Percentiles rank a stretch among this genome's conserved stretches.
These are phyloP conservation scores for Syngnathus rostellatus DNA, from an alignment of 2,797 vertebrate species.

Conservation along the genomic window DNA sequence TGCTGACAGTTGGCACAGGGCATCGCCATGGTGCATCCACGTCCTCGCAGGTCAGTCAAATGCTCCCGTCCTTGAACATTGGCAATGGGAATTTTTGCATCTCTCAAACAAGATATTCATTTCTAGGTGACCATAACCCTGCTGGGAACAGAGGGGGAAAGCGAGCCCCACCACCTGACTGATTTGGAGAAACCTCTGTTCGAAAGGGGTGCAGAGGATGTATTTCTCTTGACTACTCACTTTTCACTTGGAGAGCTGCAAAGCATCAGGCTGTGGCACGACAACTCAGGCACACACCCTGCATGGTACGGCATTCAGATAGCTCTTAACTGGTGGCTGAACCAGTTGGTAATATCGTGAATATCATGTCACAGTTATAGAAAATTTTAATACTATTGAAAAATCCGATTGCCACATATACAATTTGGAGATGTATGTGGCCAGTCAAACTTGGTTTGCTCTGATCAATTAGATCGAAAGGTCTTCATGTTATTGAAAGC, in stretches of 20 bases:
- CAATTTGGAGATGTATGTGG: background rate
- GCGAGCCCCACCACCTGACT: slow-evolving; percentile 84
- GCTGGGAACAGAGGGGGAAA: slow-evolving; percentile 81
- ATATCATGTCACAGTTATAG: background rate
- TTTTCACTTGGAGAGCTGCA: slow-evolving; percentile 86
- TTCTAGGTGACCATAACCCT: slow-evolving; percentile 84
- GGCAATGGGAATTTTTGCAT: background rate
- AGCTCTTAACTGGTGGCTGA: background rate
- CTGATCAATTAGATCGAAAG: background rate
- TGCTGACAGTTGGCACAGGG: slow-evolving; percentile 82
- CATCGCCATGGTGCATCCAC: slow-evolving; percentile 83
- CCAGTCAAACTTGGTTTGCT: background rate
- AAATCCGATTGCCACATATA: background rate
- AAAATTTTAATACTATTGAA: background rate
- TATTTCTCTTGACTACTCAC: slow-evolving; percentile 84
- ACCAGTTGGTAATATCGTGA: background rate
- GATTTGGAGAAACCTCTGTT: slow-evolving; percentile 76
- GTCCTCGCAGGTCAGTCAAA: slow-evolving; percentile 78
- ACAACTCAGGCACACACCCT: slow-evolving; percentile 82
- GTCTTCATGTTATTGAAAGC: background rate
- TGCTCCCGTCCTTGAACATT: background rate
- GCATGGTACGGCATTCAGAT: slow-evolving; percentile 70
- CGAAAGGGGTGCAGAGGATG: slow-evolving; percentile 82
- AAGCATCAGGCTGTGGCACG: slow-evolving; percentile 86
- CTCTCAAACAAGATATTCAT: background rate